Conservation (phyloP, 1,140 invertebrate species). For the Heliothis virescens region DNA sequence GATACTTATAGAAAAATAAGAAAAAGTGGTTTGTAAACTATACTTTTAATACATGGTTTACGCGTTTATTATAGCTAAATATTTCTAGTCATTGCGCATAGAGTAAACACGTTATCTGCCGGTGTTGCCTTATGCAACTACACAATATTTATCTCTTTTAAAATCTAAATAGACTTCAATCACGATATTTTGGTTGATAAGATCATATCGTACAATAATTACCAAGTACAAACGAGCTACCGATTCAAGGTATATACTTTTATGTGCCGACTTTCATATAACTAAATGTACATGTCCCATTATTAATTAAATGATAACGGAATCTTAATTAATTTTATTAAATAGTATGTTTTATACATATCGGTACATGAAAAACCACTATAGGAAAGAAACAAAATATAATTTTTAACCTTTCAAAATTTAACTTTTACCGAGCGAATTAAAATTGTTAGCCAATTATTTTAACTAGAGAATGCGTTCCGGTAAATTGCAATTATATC, state of each 20-base stretch:
- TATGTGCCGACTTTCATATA: constrained; percentile 42
- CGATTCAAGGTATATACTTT: constrained; percentile 43
- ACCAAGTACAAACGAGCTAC: constrained; percentile 54
- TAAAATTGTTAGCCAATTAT: constrained; percentile 12
- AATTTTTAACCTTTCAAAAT: neutral
- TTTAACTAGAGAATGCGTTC: constrained; percentile 1
- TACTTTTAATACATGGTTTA: neutral
- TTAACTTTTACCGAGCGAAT: neutral
- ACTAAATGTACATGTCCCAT: constrained; percentile 33
- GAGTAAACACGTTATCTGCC: constrained; percentile 21
- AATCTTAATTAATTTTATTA: constrained; percentile 46
- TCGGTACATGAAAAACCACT: neutral
- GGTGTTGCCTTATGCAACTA: constrained; percentile 41
- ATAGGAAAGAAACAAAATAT: too few relatives aligned
- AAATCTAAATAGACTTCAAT: constrained; percentile 57
- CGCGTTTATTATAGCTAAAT: neutral
- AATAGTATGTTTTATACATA: neutral
- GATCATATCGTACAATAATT: constrained; percentile 53
- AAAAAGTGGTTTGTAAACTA: neutral
- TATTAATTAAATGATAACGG: constrained; percentile 45
- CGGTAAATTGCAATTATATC: constrained; percentile 13
- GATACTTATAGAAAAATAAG: neutral
- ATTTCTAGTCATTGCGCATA: constrained; percentile 23
- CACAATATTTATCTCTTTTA: constrained; percentile 40
- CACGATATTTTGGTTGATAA: constrained; percentile 50